phyloP scores from a whole-genome alignment of 2,888 invertebrate genomes.

The Volucella inanis region DNA sequence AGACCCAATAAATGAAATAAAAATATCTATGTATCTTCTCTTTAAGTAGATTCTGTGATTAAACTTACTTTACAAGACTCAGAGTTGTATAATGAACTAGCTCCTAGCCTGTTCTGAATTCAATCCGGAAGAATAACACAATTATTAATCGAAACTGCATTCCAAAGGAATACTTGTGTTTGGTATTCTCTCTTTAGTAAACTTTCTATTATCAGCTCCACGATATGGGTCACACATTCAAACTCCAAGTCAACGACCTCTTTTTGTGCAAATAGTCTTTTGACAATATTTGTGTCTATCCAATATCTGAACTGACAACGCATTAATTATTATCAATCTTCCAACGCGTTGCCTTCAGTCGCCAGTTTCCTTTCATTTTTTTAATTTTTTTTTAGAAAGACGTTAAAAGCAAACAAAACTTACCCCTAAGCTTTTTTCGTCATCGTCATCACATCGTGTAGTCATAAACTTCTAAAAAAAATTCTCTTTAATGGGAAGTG shows the following conservation, averaged over 20 bases:
- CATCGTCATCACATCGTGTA: background rate
- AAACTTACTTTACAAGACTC: too few species aligned
- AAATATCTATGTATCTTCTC: too few species aligned
- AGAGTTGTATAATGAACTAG: too few species aligned
- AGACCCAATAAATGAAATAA: too few species aligned
- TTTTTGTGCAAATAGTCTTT: constrained; percentile 42
- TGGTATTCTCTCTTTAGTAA: too few species aligned
- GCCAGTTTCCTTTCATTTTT: background rate
- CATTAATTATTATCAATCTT: constrained; percentile 36
- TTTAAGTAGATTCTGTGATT: too few species aligned
- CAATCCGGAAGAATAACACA: too few species aligned
- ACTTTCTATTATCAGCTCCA: too few species aligned
- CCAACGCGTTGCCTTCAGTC: constrained; percentile 11
- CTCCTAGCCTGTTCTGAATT: too few species aligned
- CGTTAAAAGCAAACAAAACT: constrained; percentile 43
- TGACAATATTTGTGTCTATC: constrained; percentile 36
- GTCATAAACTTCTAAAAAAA: constrained; percentile 7
- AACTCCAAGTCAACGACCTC: constrained; percentile 49
- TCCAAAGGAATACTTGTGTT: too few species aligned
- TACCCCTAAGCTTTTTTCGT: background rate
- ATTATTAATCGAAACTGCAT: too few species aligned
- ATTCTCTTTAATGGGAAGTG: background rate
- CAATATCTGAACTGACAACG: constrained; percentile 13
- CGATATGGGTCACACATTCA: too few species aligned
- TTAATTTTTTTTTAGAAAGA: constrained; percentile 11